phyloP scores from a whole-genome alignment of 2,113 vertebrate genomes.

The Limnothrissa miodon region DNA sequence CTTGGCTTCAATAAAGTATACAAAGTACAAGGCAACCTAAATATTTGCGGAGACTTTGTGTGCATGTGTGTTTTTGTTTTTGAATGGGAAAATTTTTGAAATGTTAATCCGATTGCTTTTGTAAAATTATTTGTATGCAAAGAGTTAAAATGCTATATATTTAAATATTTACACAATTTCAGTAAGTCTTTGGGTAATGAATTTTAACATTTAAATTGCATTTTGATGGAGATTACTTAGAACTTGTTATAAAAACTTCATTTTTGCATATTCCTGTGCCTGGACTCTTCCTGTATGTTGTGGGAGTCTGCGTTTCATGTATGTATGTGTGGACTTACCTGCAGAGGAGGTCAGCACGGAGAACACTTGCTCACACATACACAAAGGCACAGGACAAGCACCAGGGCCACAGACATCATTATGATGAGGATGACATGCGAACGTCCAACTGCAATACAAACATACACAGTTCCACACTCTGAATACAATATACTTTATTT shows the following conservation, averaged over 20 bases:
- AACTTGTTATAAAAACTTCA: too few species aligned
- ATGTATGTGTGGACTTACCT: conserved; percentile 43
- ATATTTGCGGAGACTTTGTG: background rate
- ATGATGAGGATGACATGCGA: conserved; percentile 58
- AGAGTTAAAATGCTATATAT: too few species aligned
- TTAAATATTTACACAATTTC: too few species aligned
- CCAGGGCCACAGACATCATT: conserved; percentile 48
- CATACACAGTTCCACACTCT: background rate
- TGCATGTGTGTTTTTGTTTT: background rate
- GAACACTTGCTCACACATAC: conserved; percentile 70
- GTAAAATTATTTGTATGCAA: too few species aligned
- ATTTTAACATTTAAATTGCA: too few species aligned
- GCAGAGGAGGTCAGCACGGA: conserved; percentile 51
- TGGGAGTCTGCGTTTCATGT: background rate
- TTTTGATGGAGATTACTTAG: too few species aligned
- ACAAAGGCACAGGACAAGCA: conserved; percentile 67
- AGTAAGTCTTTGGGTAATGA: too few species aligned
- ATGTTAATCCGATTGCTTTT: background rate
- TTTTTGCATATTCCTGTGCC: too few species aligned
- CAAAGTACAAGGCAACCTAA: background rate
- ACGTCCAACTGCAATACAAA: conserved; percentile 52
- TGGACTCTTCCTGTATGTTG: too few species aligned
- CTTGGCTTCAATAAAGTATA: background rate
- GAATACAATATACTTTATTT: background rate
- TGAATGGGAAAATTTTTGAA: background rate